A percentile compares a stretch with the other conserved stretches of the same genome.
Conservation (phyloP, 2,888 invertebrate species). For the Zeuzera pyrina region DNA sequence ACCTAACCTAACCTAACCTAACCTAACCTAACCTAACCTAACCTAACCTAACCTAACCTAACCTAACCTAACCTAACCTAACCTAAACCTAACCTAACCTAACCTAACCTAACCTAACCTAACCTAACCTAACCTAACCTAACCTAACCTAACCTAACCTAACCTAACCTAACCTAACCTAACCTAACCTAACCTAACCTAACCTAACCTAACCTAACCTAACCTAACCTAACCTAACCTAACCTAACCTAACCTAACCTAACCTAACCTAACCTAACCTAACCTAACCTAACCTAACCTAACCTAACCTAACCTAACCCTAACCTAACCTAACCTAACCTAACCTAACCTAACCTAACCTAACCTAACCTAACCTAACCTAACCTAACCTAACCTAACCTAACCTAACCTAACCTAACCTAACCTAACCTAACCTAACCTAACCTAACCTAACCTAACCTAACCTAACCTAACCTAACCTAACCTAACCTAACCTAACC, state of each 20-base stretch:
- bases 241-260: constrained; percentile 10
- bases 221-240: constrained; percentile 9
- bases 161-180: constrained; percentile 6
- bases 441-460: constrained; percentile 18
- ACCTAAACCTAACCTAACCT: constrained; percentile 4
- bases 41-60: constrained; percentile 5
- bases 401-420: constrained; percentile 18
- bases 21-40: constrained; percentile 11
- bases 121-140: constrained; percentile 6
- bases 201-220: constrained; percentile 9
- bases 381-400: constrained; percentile 18
- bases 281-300: constrained; percentile 11
- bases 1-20: constrained; percentile 7
- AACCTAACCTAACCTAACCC: constrained; percentile 12
- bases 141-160: constrained; percentile 7
- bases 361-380: constrained; percentile 16
- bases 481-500: constrained; percentile 11
- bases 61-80: constrained; percentile 3
- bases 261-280: constrained; percentile 10
- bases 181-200: constrained; percentile 14
- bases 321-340: constrained; percentile 13
- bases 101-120: constrained; percentile 4
- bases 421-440: constrained; percentile 18
- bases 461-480: constrained; percentile 12
- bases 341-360: constrained; percentile 13